Conservation (phyloP, 1,140 invertebrate species). For the Elymnias hypermnestra region DNA sequence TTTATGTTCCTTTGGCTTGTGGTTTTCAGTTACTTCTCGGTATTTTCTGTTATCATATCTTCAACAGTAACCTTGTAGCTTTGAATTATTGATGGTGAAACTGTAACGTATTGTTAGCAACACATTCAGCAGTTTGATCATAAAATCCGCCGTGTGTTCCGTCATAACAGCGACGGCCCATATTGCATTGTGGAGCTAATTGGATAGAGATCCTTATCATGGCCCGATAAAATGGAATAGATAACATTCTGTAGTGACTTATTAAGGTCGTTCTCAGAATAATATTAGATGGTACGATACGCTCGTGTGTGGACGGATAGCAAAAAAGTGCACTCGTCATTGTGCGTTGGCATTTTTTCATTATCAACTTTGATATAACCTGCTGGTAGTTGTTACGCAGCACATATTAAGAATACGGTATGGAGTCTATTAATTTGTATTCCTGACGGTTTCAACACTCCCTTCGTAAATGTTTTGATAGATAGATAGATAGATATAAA, state of each 20-base stretch:
- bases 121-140: not conserved
- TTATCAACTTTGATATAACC: no score
- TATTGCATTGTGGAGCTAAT: constrained; percentile 74
- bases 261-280: constrained; percentile 78
- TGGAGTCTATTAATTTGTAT: no score
- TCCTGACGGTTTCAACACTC: no score
- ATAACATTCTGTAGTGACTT: constrained; percentile 78
- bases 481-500: no score
- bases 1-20: no score
- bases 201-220: constrained; percentile 74
- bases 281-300: constrained; percentile 76
- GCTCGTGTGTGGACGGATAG: constrained; percentile 51
- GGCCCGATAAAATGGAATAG: constrained; percentile 74
- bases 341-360: constrained; percentile 2
- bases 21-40: no score
- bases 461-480: no score
- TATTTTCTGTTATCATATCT: no score
- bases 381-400: not conserved
- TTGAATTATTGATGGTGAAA: no score
- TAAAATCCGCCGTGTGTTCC: constrained; percentile 27
- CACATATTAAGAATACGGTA: no score
- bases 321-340: constrained; percentile 33
- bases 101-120: no score
- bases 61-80: no score
- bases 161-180: constrained; percentile 69